phyloP scores from a whole-genome alignment of 2,797 vertebrate species.

The Crotalus adamanteus region DNA sequence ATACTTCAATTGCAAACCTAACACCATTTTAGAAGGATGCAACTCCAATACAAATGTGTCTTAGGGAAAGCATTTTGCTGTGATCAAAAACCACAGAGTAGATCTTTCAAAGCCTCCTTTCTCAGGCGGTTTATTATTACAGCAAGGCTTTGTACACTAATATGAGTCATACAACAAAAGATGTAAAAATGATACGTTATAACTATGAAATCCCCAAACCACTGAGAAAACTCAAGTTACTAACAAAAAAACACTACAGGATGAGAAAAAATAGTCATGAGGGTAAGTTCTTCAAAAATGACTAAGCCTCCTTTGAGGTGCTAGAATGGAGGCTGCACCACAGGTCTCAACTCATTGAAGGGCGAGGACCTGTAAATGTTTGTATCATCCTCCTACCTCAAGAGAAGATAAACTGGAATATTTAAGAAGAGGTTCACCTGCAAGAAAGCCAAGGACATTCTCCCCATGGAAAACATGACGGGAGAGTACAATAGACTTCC shows the following conservation, averaged over 20 bases:
- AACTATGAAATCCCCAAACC: conserved; percentile 63
- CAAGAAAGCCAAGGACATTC: neutral
- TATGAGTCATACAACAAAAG: conserved; percentile 59
- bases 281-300: conserved; percentile 59
- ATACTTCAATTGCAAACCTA: neutral
- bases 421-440: neutral
- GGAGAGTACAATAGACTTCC: neutral
- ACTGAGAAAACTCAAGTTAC: conserved; percentile 50
- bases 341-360: neutral
- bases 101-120: conserved; percentile 31
- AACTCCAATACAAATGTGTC: neutral
- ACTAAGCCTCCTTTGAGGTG: conserved; percentile 2
- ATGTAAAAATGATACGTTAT: conserved; percentile 54
- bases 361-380: neutral
- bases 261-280: conserved; percentile 54
- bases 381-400: neutral
- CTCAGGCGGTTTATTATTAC: conserved; percentile 43
- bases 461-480: neutral
- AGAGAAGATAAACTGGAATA: neutral
- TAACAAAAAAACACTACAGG: conserved; percentile 63
- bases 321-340: conserved; percentile 23
- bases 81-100: conserved; percentile 27
- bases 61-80: conserved; percentile 7
- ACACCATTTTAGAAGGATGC: neutral
- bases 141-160: conserved; percentile 36